phyloP scores from a whole-genome alignment of 2,888 invertebrate species.

The Sericinus montela region DNA sequence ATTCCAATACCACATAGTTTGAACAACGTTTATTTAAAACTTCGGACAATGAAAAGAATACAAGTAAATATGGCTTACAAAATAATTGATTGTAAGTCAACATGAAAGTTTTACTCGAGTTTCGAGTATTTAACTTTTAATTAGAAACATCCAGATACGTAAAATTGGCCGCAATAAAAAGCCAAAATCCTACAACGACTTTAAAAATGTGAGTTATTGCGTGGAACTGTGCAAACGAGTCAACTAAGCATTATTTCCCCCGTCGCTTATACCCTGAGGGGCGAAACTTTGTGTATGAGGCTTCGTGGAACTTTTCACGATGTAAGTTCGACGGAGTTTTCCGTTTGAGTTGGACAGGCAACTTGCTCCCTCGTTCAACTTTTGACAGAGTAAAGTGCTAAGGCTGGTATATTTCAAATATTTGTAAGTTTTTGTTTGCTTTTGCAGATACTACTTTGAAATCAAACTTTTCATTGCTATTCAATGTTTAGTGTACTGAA shows the following conservation, averaged over 20 bases:
- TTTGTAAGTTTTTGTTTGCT: constrained; percentile 6
- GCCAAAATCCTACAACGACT: constrained; percentile 6
- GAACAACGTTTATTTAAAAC: no score
- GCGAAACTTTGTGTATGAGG: constrained; percentile 8
- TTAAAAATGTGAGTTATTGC: constrained; percentile 14
- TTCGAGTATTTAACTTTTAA: no score
- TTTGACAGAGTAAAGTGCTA: constrained; percentile 45
- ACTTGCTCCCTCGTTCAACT: constrained; percentile 25
- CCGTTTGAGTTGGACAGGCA: constrained; percentile 4
- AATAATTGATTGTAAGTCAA: no score
- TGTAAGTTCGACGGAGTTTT: constrained; percentile 1
- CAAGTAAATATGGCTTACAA: no score
- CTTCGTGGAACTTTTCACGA: constrained; percentile 8
- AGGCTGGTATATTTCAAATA: constrained; percentile 36
- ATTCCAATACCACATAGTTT: no score
- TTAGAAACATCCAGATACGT: background rate
- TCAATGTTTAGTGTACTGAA: no score
- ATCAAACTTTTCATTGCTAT: background rate
- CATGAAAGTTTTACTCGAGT: no score
- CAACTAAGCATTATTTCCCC: constrained; percentile 7
- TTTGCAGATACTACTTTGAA: background rate
- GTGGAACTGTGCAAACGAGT: background rate
- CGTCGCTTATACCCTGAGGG: constrained; percentile 10
- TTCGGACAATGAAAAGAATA: no score
- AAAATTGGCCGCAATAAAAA: constrained; percentile 4